A percentile compares a stretch with the other conserved stretches of the same genome.
Evolutionary conservation across 2,113 vertebrate species (phyloP).

Genomic region (Picathartes gymnocephalus): DNA sequence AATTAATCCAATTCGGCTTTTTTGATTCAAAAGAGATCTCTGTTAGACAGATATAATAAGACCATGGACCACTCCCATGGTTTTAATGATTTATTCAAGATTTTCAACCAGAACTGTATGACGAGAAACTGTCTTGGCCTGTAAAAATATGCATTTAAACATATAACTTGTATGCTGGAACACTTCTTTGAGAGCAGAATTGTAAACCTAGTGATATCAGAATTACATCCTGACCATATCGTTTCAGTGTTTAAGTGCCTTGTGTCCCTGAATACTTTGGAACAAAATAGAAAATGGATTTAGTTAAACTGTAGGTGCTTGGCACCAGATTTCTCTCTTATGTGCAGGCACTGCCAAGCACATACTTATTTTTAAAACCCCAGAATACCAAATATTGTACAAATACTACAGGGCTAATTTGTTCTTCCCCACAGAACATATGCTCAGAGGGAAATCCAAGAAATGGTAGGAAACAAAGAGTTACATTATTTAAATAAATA

Average conservation of each 20-base stretch:
- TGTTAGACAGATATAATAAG: neutral
- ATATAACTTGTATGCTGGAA: neutral
- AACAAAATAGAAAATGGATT: neutral
- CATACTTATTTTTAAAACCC: conserved; percentile 9
- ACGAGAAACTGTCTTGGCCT: neutral
- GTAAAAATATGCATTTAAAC: neutral
- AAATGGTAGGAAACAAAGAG: neutral
- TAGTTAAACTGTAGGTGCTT: neutral
- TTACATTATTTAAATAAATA: neutral
- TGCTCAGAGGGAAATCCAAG: neutral
- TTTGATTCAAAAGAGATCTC: neutral
- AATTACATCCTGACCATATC: neutral
- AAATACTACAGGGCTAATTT: conserved; percentile 37
- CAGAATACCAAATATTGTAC: conserved; percentile 28
- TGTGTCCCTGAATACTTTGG: neutral
- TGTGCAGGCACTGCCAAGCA: neutral
- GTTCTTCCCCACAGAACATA: conserved; percentile 4
- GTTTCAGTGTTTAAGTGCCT: neutral
- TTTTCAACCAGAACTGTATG: neutral
- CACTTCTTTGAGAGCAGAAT: neutral
- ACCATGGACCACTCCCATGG: neutral
- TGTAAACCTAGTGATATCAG: neutral
- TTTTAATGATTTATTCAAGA: neutral
- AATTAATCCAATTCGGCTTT: neutral
- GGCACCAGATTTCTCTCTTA: neutral